Percentiles rank a stretch among this genome's conserved stretches.
Conservation (phyloP, 2,888 invertebrate species). For the Unio delphinus region DNA sequence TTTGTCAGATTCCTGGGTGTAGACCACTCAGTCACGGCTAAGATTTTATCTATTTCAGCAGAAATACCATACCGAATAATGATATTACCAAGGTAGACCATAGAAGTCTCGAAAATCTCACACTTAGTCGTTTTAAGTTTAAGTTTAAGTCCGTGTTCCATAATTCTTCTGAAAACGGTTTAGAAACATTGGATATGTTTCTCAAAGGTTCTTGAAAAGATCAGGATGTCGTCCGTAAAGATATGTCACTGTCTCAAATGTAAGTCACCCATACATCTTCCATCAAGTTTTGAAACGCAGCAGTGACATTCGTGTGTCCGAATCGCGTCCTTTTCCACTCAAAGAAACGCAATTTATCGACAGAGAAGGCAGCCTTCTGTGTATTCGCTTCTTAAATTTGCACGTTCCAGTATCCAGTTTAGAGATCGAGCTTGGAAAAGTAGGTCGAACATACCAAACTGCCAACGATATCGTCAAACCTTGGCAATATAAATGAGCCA, state of each 20-base stretch:
- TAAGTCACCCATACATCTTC: constrained; percentile 12
- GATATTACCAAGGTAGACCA: background rate
- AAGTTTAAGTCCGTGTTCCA: constrained; percentile 23
- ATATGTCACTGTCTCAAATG: constrained; percentile 9
- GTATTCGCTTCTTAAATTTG: constrained; percentile 16
- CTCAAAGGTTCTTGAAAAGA: constrained; percentile 28
- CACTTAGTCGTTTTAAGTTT: constrained; percentile 26
- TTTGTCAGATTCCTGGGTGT: constrained; percentile 10
- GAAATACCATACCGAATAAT: background rate
- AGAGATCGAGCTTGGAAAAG: constrained; percentile 17
- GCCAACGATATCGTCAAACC: constrained; percentile 6
- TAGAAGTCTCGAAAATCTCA: constrained; percentile 1
- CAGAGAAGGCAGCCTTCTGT: constrained; percentile 18
- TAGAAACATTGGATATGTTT: constrained; percentile 29
- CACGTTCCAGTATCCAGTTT: constrained; percentile 16
- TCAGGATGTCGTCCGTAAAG: constrained; percentile 29
- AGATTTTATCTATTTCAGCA: constrained; percentile 8
- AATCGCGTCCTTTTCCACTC: constrained; percentile 28
- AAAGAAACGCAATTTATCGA: constrained; percentile 30
- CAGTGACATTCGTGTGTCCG: constrained; percentile 10
- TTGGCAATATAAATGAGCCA: constrained; percentile 5
- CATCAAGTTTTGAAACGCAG: constrained; percentile 15
- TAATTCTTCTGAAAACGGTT: constrained; percentile 26
- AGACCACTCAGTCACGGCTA: constrained; percentile 6
- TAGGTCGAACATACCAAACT: constrained; percentile 1